Percentiles rank a stretch among this genome's conserved stretches.
phyloP scores from a whole-genome alignment of 2,113 vertebrate species.

The Rousettus leschenaultii region DNA sequence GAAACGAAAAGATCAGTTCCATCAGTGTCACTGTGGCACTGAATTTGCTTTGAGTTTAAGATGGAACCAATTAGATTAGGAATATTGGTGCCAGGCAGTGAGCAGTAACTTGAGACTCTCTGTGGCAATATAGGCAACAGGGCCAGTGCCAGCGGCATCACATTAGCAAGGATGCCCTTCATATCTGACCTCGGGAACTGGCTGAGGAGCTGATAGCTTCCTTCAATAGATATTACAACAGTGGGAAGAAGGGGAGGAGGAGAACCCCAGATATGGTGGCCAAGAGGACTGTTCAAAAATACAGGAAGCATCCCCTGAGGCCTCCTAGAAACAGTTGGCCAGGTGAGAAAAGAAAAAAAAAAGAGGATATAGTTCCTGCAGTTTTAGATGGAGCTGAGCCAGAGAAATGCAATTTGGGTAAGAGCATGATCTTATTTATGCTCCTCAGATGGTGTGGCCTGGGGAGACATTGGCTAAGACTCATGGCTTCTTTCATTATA shows the following conservation, averaged over 20 bases:
- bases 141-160: too few relatives aligned
- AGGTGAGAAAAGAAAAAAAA: background rate
- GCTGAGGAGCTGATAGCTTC: background rate
- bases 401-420: slow-evolving; percentile 42
- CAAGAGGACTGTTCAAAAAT: background rate
- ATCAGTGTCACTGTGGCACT: background rate
- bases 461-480: slow-evolving; percentile 55
- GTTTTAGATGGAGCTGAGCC: background rate
- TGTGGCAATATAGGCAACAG: background rate
- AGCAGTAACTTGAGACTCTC: background rate
- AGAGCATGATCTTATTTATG: slow-evolving; percentile 44
- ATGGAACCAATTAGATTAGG: background rate
- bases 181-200: background rate
- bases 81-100: background rate
- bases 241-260: background rate
- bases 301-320: background rate
- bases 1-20: background rate
- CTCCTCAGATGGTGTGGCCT: background rate
- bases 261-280: background rate
- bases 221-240: background rate
- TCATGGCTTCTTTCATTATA: slow-evolving; percentile 36
- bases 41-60: background rate
- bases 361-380: background rate
- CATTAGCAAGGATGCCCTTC: background rate
- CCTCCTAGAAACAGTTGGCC: background rate